Evolutionary conservation across 2,113 vertebrate species (phyloP).

Genomic region (Hylia prasina): DNA sequence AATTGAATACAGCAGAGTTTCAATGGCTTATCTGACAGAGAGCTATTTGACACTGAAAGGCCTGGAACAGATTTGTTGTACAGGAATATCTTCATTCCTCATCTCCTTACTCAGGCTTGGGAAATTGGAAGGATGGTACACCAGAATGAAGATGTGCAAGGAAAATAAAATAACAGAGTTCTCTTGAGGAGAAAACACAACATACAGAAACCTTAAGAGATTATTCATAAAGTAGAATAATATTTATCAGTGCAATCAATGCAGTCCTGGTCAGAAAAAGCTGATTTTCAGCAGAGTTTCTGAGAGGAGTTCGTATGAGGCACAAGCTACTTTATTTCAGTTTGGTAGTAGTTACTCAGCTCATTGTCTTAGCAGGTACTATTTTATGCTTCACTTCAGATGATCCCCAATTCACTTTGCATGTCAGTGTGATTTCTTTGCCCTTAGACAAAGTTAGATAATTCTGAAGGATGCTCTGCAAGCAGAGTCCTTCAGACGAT

Average conservation of each 20-base stretch:
- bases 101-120: neutral
- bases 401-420: neutral
- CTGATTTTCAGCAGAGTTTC: neutral
- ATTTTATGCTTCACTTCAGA: neutral
- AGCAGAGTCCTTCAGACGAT: neutral
- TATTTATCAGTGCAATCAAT: neutral
- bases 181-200: neutral
- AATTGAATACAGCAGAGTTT: neutral
- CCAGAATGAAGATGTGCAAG: neutral
- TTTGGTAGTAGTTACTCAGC: neutral
- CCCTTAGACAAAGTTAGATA: fast-evolving
- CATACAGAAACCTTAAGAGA: neutral
- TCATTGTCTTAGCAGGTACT: neutral
- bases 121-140: neutral
- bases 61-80: neutral
- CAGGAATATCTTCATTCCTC: neutral
- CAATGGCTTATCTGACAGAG: neutral
- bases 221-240: neutral
- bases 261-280: neutral
- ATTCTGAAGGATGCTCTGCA: neutral
- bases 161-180: neutral
- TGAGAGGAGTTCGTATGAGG: neutral
- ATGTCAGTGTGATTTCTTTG: neutral
- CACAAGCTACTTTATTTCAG: neutral
- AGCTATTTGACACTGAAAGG: neutral